Evolutionary conservation across 2,888 invertebrate species (phyloP).

Genomic region (Microctonus hyperodae): DNA sequence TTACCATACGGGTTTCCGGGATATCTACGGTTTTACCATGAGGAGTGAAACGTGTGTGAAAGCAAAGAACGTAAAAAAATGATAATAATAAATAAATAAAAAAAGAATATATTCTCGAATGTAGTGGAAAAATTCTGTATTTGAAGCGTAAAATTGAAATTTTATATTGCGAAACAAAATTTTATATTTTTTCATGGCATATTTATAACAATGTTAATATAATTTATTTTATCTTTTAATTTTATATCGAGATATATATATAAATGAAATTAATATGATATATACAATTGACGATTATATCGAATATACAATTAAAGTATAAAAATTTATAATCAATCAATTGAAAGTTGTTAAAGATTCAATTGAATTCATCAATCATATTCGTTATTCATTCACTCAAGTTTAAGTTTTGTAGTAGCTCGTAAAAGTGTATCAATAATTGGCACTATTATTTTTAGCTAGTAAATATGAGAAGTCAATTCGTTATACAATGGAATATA

Average conservation of each 20-base stretch:
- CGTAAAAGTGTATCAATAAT: constrained; percentile 23
- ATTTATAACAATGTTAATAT: neutral
- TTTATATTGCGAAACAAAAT: neutral
- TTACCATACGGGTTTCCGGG: constrained; percentile 17
- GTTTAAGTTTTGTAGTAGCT: neutral
- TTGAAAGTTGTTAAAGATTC: constrained; percentile 1
- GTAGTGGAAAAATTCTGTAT: neutral
- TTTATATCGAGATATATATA: too few relatives aligned
- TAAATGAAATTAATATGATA: neutral
- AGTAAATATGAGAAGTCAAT: neutral
- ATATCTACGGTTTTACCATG: constrained; percentile 12
- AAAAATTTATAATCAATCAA: neutral
- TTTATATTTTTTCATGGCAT: neutral
- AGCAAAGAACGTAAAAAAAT: neutral
- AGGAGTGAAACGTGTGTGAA: neutral
- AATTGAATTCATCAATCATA: neutral
- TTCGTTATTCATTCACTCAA: neutral
- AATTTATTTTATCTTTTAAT: neutral
- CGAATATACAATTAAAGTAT: neutral
- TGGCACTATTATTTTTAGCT: constrained; percentile 9
- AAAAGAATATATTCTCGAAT: neutral
- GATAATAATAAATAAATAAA: neutral
- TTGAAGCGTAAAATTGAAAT: constrained; percentile 8
- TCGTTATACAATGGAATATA: neutral
- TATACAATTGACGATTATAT: neutral